A percentile compares a stretch with the other conserved stretches of the same genome.
Conservation (phyloP, 2,888 invertebrate species). For the Spisula subtruncata region DNA sequence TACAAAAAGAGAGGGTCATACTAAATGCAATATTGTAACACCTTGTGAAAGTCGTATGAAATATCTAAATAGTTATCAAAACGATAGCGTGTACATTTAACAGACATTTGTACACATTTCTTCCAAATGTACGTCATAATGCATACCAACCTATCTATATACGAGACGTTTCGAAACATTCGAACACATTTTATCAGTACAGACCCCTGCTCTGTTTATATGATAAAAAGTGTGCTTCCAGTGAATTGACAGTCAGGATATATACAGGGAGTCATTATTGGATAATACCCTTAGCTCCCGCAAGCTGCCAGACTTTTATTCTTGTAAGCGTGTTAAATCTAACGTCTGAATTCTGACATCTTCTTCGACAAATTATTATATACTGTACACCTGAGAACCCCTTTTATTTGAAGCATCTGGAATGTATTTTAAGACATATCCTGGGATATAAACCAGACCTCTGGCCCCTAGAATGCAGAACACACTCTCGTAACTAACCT, state of each 20-base stretch:
- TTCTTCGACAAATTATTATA: no score
- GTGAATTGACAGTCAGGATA: not conserved
- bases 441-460: conserved; percentile 4
- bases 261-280: not conserved
- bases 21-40: no score
- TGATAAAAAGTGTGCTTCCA: not conserved
- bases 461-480: not conserved
- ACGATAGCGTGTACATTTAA: not conserved
- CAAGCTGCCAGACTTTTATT: not conserved
- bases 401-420: conserved; percentile 1
- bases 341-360: not conserved
- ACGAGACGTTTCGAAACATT: not conserved
- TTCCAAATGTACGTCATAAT: not conserved
- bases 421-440: not conserved
- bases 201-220: not conserved
- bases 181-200: not conserved
- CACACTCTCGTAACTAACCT: not conserved
- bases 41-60: no score
- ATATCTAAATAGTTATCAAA: no score
- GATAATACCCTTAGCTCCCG: not conserved
- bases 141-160: not conserved
- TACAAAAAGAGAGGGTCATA: no score
- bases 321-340: not conserved
- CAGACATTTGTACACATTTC: not conserved
- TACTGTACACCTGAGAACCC: not conserved